Evolutionary conservation across 2,113 vertebrate species (phyloP).

Genomic region (Eublepharis macularius): DNA sequence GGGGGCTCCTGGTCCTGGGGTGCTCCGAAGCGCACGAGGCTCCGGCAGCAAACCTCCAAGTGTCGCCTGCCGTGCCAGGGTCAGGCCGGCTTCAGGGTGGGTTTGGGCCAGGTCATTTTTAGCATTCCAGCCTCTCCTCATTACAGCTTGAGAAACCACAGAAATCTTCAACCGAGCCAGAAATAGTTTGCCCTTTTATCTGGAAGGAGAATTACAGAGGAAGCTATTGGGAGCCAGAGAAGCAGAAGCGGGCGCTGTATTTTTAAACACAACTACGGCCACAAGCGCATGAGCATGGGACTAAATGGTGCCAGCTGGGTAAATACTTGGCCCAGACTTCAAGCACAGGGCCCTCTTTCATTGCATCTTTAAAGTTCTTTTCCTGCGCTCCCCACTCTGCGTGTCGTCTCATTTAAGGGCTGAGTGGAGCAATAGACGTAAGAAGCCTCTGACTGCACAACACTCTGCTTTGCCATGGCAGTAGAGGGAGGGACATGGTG

Average conservation of each 20-base stretch:
- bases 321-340: slow-evolving; percentile 70
- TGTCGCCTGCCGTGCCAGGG: slow-evolving; percentile 40
- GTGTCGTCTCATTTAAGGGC: slow-evolving; percentile 74
- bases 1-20: too few species aligned
- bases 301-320: slow-evolving; percentile 88
- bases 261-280: slow-evolving; percentile 79
- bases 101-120: too few species aligned
- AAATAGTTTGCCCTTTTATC: slow-evolving; percentile 86
- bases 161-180: slow-evolving; percentile 82
- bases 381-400: slow-evolving; percentile 59
- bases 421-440: slow-evolving; percentile 34
- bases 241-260: slow-evolving; percentile 72
- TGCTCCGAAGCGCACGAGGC: too few species aligned
- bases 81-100: too few species aligned
- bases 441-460: slow-evolving; percentile 60
- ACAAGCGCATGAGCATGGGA: slow-evolving; percentile 74
- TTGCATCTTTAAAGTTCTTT: slow-evolving; percentile 76
- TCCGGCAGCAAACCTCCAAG: slow-evolving; percentile 59
- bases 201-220: slow-evolving; percentile 83
- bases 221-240: slow-evolving; percentile 68
- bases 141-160: slow-evolving; percentile 80
- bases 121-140: slow-evolving; percentile 78
- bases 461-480: slow-evolving; percentile 33
- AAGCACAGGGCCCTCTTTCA: slow-evolving; percentile 82
- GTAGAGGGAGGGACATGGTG: background rate